These are phyloP conservation scores for Atherix ibis DNA, from an alignment of 2,888 invertebrate genomes.

Conservation along the genomic window DNA sequence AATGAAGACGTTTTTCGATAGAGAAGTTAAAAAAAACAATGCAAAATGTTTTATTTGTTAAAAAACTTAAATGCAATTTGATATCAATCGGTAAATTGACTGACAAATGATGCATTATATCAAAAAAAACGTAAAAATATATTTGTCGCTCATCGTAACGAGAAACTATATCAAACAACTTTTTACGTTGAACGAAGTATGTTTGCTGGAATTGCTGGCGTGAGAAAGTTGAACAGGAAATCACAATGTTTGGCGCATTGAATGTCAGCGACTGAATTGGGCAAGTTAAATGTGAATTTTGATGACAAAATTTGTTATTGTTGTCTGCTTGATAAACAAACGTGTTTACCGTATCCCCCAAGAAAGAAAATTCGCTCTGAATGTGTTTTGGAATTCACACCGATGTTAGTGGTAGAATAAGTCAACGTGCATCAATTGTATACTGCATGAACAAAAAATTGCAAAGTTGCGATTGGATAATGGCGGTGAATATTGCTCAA, in stretches of 20 bases:
- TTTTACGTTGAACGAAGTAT: no score
- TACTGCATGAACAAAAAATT: conserved; percentile 3
- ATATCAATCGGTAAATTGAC: conserved; percentile 2
- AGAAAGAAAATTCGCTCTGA: conserved; percentile 1
- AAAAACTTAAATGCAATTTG: conserved; percentile 5
- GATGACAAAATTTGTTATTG: conserved; percentile 6
- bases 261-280: no score
- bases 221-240: no score
- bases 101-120: no score
- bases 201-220: no score
- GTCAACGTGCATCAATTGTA: conserved; percentile 1
- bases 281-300: no score
- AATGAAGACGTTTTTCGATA: background rate
- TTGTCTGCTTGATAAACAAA: conserved; percentile 4
- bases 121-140: no score
- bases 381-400: background rate
- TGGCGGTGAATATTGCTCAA: conserved; percentile 6
- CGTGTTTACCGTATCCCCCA: conserved; percentile 1
- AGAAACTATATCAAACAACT: no score
- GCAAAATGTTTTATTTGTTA: conserved; percentile 4
- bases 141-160: no score
- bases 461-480: conserved; percentile 2
- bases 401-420: background rate
- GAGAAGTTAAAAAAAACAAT: background rate
- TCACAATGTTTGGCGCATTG: no score